Base-by-base conservation (phyloP, 2,113 vertebrate genomes). In the Nycticorax nycticorax region DNA sequence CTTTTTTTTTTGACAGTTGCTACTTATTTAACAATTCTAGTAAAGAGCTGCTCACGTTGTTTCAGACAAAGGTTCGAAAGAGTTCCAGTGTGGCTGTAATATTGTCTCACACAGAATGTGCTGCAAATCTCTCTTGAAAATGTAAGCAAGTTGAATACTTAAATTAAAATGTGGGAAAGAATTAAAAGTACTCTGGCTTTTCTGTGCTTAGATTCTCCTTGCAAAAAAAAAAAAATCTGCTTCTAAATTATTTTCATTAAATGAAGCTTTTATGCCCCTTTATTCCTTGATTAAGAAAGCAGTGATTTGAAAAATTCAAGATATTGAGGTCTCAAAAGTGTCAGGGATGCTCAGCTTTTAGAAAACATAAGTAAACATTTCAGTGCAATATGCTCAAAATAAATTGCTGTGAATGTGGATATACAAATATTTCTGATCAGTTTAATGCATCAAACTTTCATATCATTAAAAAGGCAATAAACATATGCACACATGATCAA, bases 251-350 rank as follows among this genome's bases (percentile, higher is more conserved):
- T 60, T 96, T 96, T 88, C 19, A 41, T 75, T 89, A 64, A 85
- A 32, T 81, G 21, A 53, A n/a, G 52, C 39, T 92, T 95, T 92
- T 95, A 57, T 83, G 43, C 43, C n/a, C 64, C n/a, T 89, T 89
- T 93, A 68, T 86, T 91, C 27, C 72, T 93, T 87, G 76, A 94
- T 71, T 93, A 92, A 8, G 53, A 91, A 91, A 84, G 73, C 83
- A 95, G 17, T 76, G 72, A 85, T 88, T 91, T 89, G 88, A 89
- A 94, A 96, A 94, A 91, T 30, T 60, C 35, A 78, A 87, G 85
- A 89, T 92, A 87, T 30, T 87, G 80, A 92, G 73, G 91, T 94
- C 76, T 94, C 30, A 14, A 43, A 93, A 81, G 17, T 84, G 91
- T 84, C 83, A 92, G 57, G 39, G 35, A 75, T 75, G 60, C 35